phyloP scores from a whole-genome alignment of 2,797 vertebrate species.

The Sphaeramia orbicularis region DNA sequence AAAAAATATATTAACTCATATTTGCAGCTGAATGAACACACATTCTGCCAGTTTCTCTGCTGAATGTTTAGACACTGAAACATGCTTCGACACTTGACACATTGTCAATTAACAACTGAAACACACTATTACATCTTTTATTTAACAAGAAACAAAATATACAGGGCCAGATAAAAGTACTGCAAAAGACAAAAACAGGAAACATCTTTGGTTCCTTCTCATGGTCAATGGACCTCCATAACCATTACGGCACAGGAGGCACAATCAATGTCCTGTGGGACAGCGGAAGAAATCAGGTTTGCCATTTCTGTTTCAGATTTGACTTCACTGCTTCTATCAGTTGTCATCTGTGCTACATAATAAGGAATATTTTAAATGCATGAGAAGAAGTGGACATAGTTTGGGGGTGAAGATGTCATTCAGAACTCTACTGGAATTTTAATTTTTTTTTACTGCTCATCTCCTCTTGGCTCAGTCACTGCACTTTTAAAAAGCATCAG shows the following conservation, averaged over 20 bases:
- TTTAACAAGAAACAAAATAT: constrained; percentile 78
- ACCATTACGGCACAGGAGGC: constrained; percentile 7
- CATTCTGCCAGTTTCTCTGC: background rate
- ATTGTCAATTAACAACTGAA: constrained; percentile 6
- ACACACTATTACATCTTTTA: constrained; percentile 67
- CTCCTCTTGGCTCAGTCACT: constrained; percentile 18
- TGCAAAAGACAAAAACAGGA: constrained; percentile 70
- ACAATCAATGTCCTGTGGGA: constrained; percentile 25
- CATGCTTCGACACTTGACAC: background rate
- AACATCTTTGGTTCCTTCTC: constrained; percentile 86
- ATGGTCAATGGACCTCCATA: constrained; percentile 49
- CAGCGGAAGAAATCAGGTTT: constrained; percentile 39
- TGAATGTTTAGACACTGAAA: too few species aligned
- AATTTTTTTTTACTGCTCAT: background rate
- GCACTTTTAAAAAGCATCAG: constrained; percentile 27
- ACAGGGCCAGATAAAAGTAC: constrained; percentile 72
- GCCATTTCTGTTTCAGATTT: constrained; percentile 18
- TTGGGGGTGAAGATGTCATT: constrained; percentile 21
- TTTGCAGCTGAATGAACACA: background rate
- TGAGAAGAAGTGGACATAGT: constrained; percentile 11
- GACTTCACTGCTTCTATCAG: constrained; percentile 6
- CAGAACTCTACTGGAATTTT: constrained; percentile 14
- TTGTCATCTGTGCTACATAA: constrained; percentile 49
- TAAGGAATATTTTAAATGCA: constrained; percentile 22
- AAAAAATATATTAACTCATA: background rate